Base-by-base conservation (phyloP, 2,888 invertebrate genomes). In the Cerastoderma edule region DNA sequence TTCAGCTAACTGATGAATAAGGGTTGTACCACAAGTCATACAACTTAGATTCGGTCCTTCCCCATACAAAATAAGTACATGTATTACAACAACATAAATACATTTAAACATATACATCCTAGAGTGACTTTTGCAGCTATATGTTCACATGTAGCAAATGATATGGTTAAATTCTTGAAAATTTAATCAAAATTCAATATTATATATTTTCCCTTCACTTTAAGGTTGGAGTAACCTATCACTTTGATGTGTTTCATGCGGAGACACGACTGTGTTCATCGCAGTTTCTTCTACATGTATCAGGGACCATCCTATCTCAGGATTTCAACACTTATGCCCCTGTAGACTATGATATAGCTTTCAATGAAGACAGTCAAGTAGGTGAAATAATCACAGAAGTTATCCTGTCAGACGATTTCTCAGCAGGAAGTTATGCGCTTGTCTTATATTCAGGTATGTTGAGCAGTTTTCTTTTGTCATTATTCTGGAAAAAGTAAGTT, bases 211-310 rank as follows among this genome's bases (percentile, higher is more conserved):
- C 33, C 57, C 27, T 2, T 28, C 6, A 19, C 30, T 48, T 75
- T 8, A 27, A 85, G 85, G 70, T 83, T 24, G 82, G 78, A 24
- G 82, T 80, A 30, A 67, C 78, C 8, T 85, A 85, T 50, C 85
- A 85, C 57, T 84, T 89, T 53, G 85, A 84, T 35, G 50, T 89
- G 19, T 90, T 89, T 78, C 87, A 88, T 65, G 86, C 82, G 6
- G 89, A 90, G 67, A 78, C 87, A 24, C 67, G 78, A 27, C 75
- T 71, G n/a, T 89, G 90, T 67, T 73, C 73, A 22, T 89, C 89
- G 10, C 79, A 75, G 35, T 74, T 88, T n/a, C 83, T 84, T 27
- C 70, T 90, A 22, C 80, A 89, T 70, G 85, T 87, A 0, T 78
- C 79, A 24, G 73, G 78, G 70, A 60, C 60, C 4, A 60, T 27